Percentiles rank a stretch among this genome's conserved stretches.
phyloP scores from a whole-genome alignment of 2,888 invertebrate genomes.

The Cerastoderma edule region DNA sequence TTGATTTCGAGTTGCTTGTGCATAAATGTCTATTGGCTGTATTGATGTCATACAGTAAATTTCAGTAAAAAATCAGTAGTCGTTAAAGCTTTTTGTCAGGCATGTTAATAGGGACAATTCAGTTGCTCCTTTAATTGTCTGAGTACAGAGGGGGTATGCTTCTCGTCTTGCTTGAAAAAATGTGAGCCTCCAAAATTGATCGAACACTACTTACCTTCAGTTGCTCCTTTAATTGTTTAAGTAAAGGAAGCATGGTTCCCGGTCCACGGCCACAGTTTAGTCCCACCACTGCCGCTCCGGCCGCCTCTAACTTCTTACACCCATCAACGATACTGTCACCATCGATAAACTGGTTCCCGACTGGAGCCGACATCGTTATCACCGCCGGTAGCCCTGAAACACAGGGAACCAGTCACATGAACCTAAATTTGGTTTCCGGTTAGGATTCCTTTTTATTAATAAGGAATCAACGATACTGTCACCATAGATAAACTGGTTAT shows the following conservation, averaged over 20 bases:
- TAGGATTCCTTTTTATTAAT: neutral
- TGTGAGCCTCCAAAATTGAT: too few species aligned
- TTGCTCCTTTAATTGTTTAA: constrained; percentile 70
- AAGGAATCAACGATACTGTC: constrained; percentile 63
- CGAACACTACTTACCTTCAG: constrained; percentile 75
- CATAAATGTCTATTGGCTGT: too few species aligned
- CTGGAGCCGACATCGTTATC: constrained; percentile 67
- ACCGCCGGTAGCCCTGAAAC: constrained; percentile 80
- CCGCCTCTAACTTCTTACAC: constrained; percentile 72
- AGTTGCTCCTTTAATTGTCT: too few species aligned
- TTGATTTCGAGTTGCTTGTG: too few species aligned
- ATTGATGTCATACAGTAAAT: too few species aligned
- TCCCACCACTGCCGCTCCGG: constrained; percentile 80
- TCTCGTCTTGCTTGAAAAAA: too few species aligned
- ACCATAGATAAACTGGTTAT: constrained; percentile 65
- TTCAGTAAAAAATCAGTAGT: too few species aligned
- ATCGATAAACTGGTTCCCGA: constrained; percentile 61
- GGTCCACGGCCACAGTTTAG: constrained; percentile 81
- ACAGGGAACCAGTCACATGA: neutral
- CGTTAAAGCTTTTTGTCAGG: too few species aligned
- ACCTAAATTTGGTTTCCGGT: neutral
- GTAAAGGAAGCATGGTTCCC: constrained; percentile 69
- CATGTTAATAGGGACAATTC: too few species aligned
- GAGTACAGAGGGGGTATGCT: too few species aligned
- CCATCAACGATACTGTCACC: constrained; percentile 70